Percentiles rank a stretch among this genome's conserved stretches.
Evolutionary conservation across 1,140 invertebrate species (phyloP).

Genomic region (Bombus ignitus): DNA sequence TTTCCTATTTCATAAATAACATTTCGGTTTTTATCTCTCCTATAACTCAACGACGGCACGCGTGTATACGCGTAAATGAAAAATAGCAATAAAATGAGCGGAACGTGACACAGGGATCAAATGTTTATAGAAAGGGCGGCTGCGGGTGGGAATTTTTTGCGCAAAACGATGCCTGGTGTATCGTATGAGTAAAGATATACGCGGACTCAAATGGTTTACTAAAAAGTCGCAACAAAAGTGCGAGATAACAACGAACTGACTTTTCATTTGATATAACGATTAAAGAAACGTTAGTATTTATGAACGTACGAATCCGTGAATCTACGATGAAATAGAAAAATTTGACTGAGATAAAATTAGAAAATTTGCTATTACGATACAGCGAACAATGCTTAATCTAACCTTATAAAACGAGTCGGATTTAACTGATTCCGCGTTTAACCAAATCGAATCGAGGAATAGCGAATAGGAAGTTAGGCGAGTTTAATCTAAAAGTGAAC

Average conservation of each 20-base stretch:
- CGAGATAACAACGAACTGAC: too few species aligned
- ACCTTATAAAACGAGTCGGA: not conserved
- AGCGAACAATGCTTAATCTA: not conserved
- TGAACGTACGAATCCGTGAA: not conserved
- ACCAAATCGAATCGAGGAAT: not conserved
- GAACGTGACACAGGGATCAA: not conserved
- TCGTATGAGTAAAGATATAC: not conserved
- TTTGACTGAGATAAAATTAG: not conserved
- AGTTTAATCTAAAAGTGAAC: slow-evolving; percentile 19
- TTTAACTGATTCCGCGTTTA: not conserved
- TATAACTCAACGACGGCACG: not conserved
- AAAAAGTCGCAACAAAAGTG: not conserved
- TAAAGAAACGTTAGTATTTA: too few species aligned
- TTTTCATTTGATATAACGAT: too few species aligned
- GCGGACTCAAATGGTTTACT: not conserved
- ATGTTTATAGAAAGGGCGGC: not conserved
- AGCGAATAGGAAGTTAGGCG: not conserved
- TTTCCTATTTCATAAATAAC: not conserved
- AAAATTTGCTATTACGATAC: not conserved
- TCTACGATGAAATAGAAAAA: not conserved
- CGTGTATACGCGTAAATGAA: not conserved
- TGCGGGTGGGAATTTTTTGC: not conserved
- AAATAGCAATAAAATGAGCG: not conserved
- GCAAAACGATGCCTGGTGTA: not conserved
- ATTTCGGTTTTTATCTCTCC: not conserved